Conservation (phyloP, 92 coral and sea anemone genomes). For the Chrysogorgia sp. region DNA sequence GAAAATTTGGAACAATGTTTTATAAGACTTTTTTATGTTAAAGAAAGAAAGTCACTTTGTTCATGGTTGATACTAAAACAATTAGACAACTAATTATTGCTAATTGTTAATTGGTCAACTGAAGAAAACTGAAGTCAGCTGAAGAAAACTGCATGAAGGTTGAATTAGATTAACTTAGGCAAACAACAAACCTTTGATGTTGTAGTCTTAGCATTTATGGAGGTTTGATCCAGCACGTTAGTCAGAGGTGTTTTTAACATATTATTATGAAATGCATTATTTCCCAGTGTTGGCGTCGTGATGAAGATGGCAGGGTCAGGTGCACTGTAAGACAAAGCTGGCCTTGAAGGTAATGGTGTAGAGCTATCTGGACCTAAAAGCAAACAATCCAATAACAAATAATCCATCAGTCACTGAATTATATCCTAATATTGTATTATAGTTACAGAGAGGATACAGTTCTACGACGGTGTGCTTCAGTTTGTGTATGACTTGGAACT, state of each 20-base stretch:
- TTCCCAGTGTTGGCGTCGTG: constrained; percentile 21
- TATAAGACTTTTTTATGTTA: too few relatives aligned
- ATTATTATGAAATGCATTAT: neutral
- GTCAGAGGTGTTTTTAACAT: constrained; percentile 5
- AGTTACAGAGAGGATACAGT: too few relatives aligned
- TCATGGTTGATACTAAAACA: too few relatives aligned
- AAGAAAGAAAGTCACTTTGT: too few relatives aligned
- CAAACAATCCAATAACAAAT: neutral
- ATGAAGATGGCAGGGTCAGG: neutral
- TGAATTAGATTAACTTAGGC: neutral
- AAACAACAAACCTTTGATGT: constrained; percentile 6
- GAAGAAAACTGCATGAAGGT: neutral
- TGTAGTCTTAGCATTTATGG: constrained; percentile 5
- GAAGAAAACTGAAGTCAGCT: neutral
- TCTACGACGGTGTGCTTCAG: too few relatives aligned
- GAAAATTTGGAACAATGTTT: too few relatives aligned
- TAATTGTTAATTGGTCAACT: too few relatives aligned
- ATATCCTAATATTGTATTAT: neutral
- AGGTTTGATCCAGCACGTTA: constrained; percentile 9
- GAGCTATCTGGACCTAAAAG: constrained; percentile 36
- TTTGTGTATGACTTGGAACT: too few relatives aligned
- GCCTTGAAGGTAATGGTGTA: constrained; percentile 32
- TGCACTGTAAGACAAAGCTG: neutral
- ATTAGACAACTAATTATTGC: too few relatives aligned
- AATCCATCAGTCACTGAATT: neutral